Conservation (phyloP, 2,797 vertebrate species). For the Sebastes wilsoni region DNA sequence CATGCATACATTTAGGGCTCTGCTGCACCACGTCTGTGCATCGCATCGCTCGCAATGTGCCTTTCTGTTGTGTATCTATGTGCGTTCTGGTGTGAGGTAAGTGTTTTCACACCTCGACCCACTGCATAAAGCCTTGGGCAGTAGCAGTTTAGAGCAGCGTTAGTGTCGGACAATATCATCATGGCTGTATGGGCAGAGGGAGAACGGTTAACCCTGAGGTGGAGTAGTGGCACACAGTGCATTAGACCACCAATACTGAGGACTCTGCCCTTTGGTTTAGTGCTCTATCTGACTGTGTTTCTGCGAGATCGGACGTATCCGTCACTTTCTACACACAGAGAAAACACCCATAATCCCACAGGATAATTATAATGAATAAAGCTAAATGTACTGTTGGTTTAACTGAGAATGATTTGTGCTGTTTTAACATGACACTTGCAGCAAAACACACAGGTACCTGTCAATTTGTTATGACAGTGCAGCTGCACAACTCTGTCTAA, state of each 20-base stretch:
- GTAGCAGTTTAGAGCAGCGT: slow-evolving; percentile 45
- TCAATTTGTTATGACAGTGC: neutral
- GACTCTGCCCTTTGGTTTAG: slow-evolving; percentile 1
- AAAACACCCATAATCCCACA: slow-evolving; percentile 4
- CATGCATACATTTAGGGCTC: slow-evolving; percentile 40
- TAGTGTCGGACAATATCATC: slow-evolving; percentile 51
- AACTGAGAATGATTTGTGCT: neutral
- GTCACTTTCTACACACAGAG: slow-evolving; percentile 1
- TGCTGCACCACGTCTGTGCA: slow-evolving; percentile 39
- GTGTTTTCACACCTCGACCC: slow-evolving; percentile 51
- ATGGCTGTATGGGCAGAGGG: slow-evolving; percentile 29
- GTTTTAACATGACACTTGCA: neutral
- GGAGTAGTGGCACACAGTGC: slow-evolving; percentile 24
- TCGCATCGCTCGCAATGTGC: neutral
- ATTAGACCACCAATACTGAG: slow-evolving; percentile 37
- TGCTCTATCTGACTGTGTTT: neutral
- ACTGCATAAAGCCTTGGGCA: slow-evolving; percentile 25
- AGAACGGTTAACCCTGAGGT: slow-evolving; percentile 48
- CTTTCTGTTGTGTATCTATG: neutral
- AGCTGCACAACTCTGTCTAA: neutral
- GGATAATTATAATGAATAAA: neutral
- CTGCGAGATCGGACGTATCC: neutral
- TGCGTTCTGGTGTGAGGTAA: neutral
- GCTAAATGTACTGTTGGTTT: neutral
- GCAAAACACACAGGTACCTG: neutral